Base-by-base conservation (phyloP, 2,797 vertebrate species). In the Xerus rutilus region DNA sequence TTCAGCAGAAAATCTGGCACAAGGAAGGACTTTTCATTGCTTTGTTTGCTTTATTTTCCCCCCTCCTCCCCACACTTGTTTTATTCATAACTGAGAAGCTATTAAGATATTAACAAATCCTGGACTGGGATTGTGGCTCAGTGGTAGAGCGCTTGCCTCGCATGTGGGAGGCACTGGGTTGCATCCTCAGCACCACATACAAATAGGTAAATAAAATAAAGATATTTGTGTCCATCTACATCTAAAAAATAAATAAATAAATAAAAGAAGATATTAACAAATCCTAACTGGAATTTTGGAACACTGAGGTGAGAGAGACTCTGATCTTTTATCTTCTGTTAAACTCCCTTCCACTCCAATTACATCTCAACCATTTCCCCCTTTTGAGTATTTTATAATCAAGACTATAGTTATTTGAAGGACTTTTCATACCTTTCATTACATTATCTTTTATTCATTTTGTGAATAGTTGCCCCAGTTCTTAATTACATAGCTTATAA, bases 401-500 rank as follows among this genome's bases (percentile, higher is more conserved):
- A 83, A 67, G n/a, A 7, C 47, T 54, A 47, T 79, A 77, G 43
- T 77, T 89, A 49, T 88, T 74, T 88, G 86, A 93, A 72, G 59
- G 85, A 73, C 47, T 84, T 91, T 43, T 84, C 79, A 86, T 13
- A 30, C 85, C 84, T 92, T 84, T 39, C 15, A 47, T n/a, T 78
- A 70, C 5, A 43, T 86, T 88, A 28, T 47, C n/a, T 96, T 39
- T 39, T 57, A 92, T 82, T 97, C 35, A 82, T 77, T 93, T 69
- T 87, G 76, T 95, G 72, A 87, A 78, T 47, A 81, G 45, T 78
- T 87, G 17, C 59, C 25, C 62, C 30, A 70, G 30, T 93, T 95
- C 79, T 93, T 93, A 93, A 94, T 92, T 79, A 95, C 35, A 81
- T 15, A 79, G 84, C 43, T 94, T 77, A 62, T 77, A 86, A 28